Percentiles rank a stretch among this genome's conserved stretches.
Evolutionary conservation across 2,113 vertebrate species (phyloP).

Genomic region (Mionectes macconnelli): DNA sequence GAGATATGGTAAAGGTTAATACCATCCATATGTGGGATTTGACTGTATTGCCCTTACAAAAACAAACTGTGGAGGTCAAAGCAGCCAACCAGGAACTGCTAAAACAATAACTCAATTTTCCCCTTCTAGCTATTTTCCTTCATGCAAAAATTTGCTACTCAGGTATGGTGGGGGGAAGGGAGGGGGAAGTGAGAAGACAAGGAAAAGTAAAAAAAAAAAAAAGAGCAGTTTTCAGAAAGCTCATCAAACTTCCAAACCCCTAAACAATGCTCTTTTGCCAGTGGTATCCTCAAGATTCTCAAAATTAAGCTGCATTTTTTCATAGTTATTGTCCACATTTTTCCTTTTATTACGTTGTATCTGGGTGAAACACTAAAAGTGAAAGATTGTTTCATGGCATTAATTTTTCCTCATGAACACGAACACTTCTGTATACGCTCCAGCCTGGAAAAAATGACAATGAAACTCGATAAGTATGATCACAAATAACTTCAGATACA

Average conservation of each 20-base stretch:
- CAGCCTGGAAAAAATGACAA: background rate
- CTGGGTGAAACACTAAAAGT: background rate
- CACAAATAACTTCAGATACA: background rate
- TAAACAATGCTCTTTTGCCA: background rate
- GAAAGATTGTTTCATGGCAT: background rate
- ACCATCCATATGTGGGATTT: background rate
- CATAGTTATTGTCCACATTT: background rate
- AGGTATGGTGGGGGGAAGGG: rapidly evolving
- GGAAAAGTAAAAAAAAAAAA: no score
- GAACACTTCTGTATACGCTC: background rate
- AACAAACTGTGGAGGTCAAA: background rate
- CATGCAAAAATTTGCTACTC: background rate
- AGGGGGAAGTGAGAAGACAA: rapidly evolving
- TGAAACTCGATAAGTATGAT: background rate
- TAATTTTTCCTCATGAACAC: background rate
- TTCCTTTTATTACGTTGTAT: background rate
- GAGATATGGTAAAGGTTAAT: background rate
- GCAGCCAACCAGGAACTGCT: background rate
- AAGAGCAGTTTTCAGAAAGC: background rate
- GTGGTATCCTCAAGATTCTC: background rate
- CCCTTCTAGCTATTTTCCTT: background rate
- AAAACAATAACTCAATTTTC: background rate
- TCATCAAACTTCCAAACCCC: background rate
- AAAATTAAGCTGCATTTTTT: background rate
- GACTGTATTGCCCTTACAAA: background rate